phyloP scores from a whole-genome alignment of 64 coral and sea anemone species.

The Astreopora myriophthalma region DNA sequence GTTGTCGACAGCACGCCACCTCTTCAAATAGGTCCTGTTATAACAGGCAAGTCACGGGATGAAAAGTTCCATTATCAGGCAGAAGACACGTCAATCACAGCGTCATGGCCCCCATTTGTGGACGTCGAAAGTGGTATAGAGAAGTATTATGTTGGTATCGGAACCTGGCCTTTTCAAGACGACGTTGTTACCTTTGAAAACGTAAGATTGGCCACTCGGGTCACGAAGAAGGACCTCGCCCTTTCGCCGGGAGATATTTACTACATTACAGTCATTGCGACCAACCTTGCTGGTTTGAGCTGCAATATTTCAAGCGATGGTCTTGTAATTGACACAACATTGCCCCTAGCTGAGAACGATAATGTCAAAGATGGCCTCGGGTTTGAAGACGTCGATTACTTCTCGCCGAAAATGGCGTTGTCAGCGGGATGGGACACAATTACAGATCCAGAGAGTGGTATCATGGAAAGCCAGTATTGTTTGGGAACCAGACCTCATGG shows the following conservation, averaged over 20 bases:
- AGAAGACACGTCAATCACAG: neutral
- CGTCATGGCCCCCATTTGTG: slow-evolving; percentile 50
- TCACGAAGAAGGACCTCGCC: neutral
- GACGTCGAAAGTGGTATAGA: slow-evolving; percentile 42
- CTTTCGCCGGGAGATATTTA: slow-evolving; percentile 43
- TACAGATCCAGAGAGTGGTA: slow-evolving; percentile 75
- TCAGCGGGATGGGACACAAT: slow-evolving; percentile 63
- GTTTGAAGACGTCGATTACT: slow-evolving; percentile 41
- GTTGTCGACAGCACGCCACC: slow-evolving; percentile 59
- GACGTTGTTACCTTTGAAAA: slow-evolving; percentile 51
- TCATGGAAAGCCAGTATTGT: slow-evolving; percentile 59
- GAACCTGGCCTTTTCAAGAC: neutral
- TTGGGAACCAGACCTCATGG: slow-evolving; percentile 76
- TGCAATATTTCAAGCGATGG: neutral
- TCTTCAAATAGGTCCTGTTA: neutral
- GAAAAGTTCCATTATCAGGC: slow-evolving; percentile 36
- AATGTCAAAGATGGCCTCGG: slow-evolving; percentile 39
- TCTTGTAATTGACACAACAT: slow-evolving; percentile 67
- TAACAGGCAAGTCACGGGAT: neutral
- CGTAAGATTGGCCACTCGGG: slow-evolving; percentile 31
- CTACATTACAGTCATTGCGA: slow-evolving; percentile 61
- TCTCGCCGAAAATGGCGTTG: slow-evolving; percentile 11
- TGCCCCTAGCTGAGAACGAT: slow-evolving; percentile 22
- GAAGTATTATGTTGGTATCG: slow-evolving; percentile 53
- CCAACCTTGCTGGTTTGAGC: slow-evolving; percentile 64